Evolutionary conservation across 64 coral and sea anemone species (phyloP), one percentile per base, ranked within the genome.

Genomic region (Stichodactyla helianthus): DNA sequence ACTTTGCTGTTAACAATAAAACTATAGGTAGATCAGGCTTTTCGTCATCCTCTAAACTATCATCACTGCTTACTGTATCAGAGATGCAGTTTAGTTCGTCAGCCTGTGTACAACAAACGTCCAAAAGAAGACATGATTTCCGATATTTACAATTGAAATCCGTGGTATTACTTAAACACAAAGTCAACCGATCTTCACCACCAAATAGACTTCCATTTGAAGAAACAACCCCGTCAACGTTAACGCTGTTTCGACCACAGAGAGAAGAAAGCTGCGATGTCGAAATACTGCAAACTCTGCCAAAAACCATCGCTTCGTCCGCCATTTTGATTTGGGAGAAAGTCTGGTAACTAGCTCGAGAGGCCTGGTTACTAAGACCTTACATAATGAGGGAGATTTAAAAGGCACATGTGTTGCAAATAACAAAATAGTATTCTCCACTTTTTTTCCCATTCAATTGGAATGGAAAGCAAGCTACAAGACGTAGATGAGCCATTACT

Each of bases 401-500:
- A 53, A 82, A 67, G 20, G 51, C 65, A 77, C 54, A 54, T 62
- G 52, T 7, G 52, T 7, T 35, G 51, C 64, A 28, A 77, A 5
- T n/a, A 53, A 10, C 14, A 55, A 54, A 25, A 59, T 57, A 16
- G 28, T 27, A 14, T 50, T 62, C 3, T 50, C 52, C 52, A 19
- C 0, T 1, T 19, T 17, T 17, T 70, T 20, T 9, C 4, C 12
- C 20, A 0, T 35, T 27, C 5, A 58, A 6, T 51, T 55, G 18
- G 61, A 13, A 61, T 87, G 68, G 17, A 52, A 44, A 53, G 53
- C 83, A n/a, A 31, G 9, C 5, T 74, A 10, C 68, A 74, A 13
- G 68, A 74, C 25, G 57, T 87, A 82, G 74, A 27, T 0, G 93
- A 95, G 58, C 93, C 93, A 7, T 59, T 95, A 17, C 71, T 95